phyloP scores from a whole-genome alignment of 2,888 invertebrate species.

The Fragum sueziense region DNA sequence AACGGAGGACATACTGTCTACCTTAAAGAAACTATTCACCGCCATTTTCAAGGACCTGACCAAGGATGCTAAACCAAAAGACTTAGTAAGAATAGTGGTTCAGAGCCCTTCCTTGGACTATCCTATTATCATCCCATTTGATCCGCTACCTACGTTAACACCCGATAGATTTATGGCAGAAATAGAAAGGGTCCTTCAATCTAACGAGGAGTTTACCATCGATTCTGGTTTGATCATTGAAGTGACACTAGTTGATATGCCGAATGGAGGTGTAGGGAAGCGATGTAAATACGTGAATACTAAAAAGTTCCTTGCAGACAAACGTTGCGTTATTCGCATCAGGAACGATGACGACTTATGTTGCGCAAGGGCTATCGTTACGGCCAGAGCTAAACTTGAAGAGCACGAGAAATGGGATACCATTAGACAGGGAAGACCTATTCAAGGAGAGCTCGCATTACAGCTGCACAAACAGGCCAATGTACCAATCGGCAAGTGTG shows the following conservation, averaged over 20 bases:
- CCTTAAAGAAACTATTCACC: neutral
- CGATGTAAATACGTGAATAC: too few relatives aligned
- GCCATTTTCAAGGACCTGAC: neutral
- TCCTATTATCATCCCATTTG: neutral
- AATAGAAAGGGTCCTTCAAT: too few relatives aligned
- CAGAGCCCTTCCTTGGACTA: too few relatives aligned
- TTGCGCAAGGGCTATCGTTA: too few relatives aligned
- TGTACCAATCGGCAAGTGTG: slow-evolving; percentile 2
- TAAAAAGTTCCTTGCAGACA: neutral
- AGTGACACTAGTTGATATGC: too few relatives aligned
- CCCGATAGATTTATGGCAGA: too few relatives aligned
- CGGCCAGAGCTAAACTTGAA: neutral
- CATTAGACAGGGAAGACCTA: neutral
- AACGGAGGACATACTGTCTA: neutral
- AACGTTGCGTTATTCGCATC: neutral
- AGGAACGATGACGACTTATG: neutral
- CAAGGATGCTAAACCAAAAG: too few relatives aligned
- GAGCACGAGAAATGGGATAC: too few relatives aligned
- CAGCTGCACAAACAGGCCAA: slow-evolving; percentile 12
- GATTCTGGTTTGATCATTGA: too few relatives aligned
- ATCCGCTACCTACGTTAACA: too few relatives aligned
- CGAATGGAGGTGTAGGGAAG: too few relatives aligned
- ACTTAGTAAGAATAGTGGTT: neutral
- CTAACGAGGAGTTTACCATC: too few relatives aligned
- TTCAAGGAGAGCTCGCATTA: slow-evolving; percentile 10